phyloP scores from a whole-genome alignment of 2,113 vertebrate genomes.

The Nothocercus julius region DNA sequence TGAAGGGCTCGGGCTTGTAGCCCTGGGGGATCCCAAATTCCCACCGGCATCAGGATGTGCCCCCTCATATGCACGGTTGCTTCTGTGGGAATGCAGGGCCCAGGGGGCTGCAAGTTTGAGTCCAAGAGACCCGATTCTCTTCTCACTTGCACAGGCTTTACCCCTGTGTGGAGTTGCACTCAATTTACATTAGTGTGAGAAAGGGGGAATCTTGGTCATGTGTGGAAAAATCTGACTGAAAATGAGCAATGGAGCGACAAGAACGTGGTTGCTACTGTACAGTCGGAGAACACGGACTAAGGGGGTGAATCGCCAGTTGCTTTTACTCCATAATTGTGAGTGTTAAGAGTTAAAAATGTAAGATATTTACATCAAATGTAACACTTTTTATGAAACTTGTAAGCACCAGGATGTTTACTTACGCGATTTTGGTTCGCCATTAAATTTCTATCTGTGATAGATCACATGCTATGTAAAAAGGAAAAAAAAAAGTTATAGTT shows the following conservation, averaged over 20 bases:
- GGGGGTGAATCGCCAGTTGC: conserved; percentile 64
- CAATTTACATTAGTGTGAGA: neutral
- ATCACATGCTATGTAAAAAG: conserved; percentile 77
- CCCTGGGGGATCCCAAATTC: neutral
- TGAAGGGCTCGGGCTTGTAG: conserved; percentile 24
- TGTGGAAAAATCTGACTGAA: conserved; percentile 44
- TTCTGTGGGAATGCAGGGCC: conserved; percentile 1
- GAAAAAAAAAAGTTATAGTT: conserved; percentile 72
- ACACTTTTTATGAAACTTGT: conserved; percentile 80
- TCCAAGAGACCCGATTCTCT: conserved; percentile 34
- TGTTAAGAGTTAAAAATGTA: conserved; percentile 67
- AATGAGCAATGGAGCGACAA: conserved; percentile 46
- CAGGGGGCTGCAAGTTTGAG: neutral
- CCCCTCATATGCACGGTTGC: neutral
- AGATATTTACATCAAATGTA: conserved; percentile 73
- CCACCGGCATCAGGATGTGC: neutral
- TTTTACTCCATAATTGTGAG: conserved; percentile 76
- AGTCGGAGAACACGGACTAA: conserved; percentile 31
- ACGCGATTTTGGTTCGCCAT: conserved; percentile 78
- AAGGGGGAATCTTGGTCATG: neutral
- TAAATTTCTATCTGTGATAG: conserved; percentile 85
- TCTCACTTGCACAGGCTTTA: conserved; percentile 39
- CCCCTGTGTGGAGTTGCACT: conserved; percentile 37
- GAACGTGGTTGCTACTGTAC: conserved; percentile 18
- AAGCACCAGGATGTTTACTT: conserved; percentile 81